A percentile compares a stretch with the other conserved stretches of the same genome.
These are phyloP conservation scores for Drosophila neoperkinsi DNA, from an alignment of 2,888 invertebrate species.

Conservation along the genomic window DNA sequence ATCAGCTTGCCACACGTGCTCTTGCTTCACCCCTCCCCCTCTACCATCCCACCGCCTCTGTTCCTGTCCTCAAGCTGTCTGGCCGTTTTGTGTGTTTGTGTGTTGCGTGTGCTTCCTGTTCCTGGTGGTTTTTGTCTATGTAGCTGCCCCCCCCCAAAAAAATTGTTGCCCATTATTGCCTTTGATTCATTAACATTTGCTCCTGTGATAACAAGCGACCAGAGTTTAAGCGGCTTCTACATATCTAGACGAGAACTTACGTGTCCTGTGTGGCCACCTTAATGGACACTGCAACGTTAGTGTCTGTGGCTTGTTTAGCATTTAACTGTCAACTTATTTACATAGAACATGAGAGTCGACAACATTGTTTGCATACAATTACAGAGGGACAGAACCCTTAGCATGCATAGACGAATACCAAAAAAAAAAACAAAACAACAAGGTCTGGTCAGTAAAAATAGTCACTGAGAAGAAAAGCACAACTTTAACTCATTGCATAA, in stretches of 20 bases:
- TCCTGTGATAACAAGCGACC: conserved; percentile 36
- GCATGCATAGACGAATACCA: conserved; percentile 9
- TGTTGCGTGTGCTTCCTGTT: conserved; percentile 48
- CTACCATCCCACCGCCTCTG: neutral
- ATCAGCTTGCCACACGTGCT: conserved; percentile 57
- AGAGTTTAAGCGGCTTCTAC: conserved; percentile 3
- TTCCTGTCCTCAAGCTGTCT: neutral
- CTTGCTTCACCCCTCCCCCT: neutral
- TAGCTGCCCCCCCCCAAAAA: conserved; percentile 40
- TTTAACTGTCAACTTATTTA: conserved; percentile 74
- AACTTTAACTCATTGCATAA: conserved; percentile 23
- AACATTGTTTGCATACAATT: conserved; percentile 80
- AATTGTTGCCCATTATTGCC: conserved; percentile 61
- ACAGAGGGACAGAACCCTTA: conserved; percentile 43
- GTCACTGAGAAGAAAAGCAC: conserved; percentile 1
- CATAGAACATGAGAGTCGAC: conserved; percentile 77
- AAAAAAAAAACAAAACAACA: neutral
- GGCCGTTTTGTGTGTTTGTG: conserved; percentile 11
- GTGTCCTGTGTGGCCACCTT: conserved; percentile 16
- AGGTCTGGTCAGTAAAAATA: conserved; percentile 11
- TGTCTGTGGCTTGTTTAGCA: conserved; percentile 61
- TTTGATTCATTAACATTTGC: conserved; percentile 77
- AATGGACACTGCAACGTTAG: conserved; percentile 31
- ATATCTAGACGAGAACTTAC: conserved; percentile 18
- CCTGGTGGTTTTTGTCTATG: conserved; percentile 34